A percentile compares a stretch with the other conserved stretches of the same genome.
phyloP scores from a whole-genome alignment of 2,888 invertebrate genomes.

The Crioceris asparagi region DNA sequence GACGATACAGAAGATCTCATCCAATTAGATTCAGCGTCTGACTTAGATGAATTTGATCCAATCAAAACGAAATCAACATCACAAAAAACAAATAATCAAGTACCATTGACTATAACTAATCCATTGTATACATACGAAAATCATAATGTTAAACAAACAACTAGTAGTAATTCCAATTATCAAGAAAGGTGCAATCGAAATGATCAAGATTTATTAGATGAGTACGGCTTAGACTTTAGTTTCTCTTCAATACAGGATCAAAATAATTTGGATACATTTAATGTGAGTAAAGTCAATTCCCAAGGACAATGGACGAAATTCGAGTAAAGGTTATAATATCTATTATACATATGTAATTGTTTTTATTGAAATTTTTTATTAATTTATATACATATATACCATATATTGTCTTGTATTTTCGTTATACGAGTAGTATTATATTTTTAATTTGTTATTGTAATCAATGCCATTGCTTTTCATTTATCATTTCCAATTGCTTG shows the following conservation, averaged over 20 bases:
- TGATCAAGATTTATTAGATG: slow-evolving; percentile 59
- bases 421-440: no score
- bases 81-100: slow-evolving; percentile 23
- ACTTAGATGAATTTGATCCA: slow-evolving; percentile 58
- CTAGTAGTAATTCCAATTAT: slow-evolving; percentile 20
- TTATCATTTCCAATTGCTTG: no score
- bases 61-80: slow-evolving; percentile 37
- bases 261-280: slow-evolving; percentile 31
- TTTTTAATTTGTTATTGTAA: no score
- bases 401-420: no score
- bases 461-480: no score
- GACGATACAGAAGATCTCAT: slow-evolving; percentile 50
- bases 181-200: slow-evolving; percentile 25
- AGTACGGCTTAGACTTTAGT: slow-evolving; percentile 63
- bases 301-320: slow-evolving; percentile 51
- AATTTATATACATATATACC: no score
- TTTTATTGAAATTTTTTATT: no score
- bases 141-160: slow-evolving; percentile 30
- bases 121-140: slow-evolving; percentile 41
- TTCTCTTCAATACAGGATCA: slow-evolving; percentile 21
- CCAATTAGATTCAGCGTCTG: slow-evolving; percentile 53
- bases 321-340: slow-evolving; percentile 42
- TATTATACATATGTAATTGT: no score
- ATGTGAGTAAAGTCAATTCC: slow-evolving; percentile 37
- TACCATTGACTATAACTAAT: slow-evolving; percentile 42